phyloP scores from a whole-genome alignment of 2,888 invertebrate genomes.

The Drosophila mettleri region DNA sequence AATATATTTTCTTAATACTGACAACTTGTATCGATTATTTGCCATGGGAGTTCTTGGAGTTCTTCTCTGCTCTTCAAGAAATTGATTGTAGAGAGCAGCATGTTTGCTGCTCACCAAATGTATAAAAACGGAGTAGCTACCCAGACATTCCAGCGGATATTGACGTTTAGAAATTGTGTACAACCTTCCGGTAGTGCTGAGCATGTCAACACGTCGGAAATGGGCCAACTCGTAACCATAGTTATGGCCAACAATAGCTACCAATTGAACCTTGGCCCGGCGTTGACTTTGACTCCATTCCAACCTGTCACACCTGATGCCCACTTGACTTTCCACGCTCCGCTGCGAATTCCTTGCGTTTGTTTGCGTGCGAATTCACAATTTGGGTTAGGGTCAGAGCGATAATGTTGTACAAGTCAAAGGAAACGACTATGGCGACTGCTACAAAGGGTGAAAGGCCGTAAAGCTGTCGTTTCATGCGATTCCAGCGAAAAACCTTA shows the following conservation, averaged over 20 bases:
- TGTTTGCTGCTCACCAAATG: not conserved
- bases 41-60: not conserved
- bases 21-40: slow-evolving; percentile 14
- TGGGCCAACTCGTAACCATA: slow-evolving; percentile 19
- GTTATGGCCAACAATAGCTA: slow-evolving; percentile 24
- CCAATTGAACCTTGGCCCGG: slow-evolving; percentile 62
- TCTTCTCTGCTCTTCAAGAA: not conserved
- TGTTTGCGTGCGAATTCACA: slow-evolving; percentile 81
- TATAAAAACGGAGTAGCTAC: not conserved
- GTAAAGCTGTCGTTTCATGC: slow-evolving; percentile 62
- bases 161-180: slow-evolving; percentile 60
- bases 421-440: slow-evolving; percentile 53
- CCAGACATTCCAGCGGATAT: slow-evolving; percentile 47
- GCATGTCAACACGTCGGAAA: slow-evolving; percentile 49
- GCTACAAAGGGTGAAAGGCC: slow-evolving; percentile 57
- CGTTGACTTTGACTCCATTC: slow-evolving; percentile 69
- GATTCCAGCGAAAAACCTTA: slow-evolving; percentile 44
- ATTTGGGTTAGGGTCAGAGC: slow-evolving; percentile 84
- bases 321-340: slow-evolving; percentile 5
- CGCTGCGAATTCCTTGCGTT: slow-evolving; percentile 17
- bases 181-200: slow-evolving; percentile 46
- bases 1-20: slow-evolving; percentile 27
- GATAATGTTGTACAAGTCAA: slow-evolving; percentile 73
- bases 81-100: not conserved
- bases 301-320: slow-evolving; percentile 40